phyloP scores from a whole-genome alignment of 2,113 vertebrate genomes.

The Copsychus sechellarum region DNA sequence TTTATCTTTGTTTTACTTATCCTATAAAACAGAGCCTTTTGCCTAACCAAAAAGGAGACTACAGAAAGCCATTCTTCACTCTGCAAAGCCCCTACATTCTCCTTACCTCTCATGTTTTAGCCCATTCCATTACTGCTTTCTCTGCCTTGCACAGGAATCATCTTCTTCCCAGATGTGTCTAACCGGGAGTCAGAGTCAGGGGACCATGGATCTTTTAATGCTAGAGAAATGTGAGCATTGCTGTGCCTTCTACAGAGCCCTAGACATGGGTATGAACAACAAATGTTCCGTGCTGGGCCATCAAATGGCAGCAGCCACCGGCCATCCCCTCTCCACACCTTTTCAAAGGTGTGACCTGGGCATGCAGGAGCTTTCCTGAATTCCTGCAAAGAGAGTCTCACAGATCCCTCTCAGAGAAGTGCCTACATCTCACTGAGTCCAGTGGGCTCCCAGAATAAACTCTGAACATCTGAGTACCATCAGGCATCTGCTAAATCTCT shows the following conservation, averaged over 20 bases:
- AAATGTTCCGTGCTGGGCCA: neutral
- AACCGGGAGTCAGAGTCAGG: neutral
- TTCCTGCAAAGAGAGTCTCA: no score
- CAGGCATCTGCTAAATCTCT: neutral
- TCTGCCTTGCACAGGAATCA: neutral
- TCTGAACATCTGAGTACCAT: neutral
- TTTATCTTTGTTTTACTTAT: neutral
- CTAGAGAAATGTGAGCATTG: neutral
- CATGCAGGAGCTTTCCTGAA: neutral
- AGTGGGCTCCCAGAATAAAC: neutral
- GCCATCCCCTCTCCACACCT: neutral
- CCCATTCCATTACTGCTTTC: neutral
- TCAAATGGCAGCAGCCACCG: neutral
- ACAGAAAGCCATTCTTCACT: neutral
- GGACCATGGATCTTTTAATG: neutral
- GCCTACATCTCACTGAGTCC: rapidly evolving
- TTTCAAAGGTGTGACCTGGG: neutral
- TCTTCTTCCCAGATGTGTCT: neutral
- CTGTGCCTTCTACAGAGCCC: neutral
- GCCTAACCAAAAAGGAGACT: neutral
- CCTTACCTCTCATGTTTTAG: neutral
- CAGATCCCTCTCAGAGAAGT: neutral
- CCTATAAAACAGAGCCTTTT: neutral
- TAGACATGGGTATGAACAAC: neutral
- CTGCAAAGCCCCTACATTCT: neutral